Base-by-base conservation (phyloP, 2,888 invertebrate species). In the Andrena bicolor region DNA sequence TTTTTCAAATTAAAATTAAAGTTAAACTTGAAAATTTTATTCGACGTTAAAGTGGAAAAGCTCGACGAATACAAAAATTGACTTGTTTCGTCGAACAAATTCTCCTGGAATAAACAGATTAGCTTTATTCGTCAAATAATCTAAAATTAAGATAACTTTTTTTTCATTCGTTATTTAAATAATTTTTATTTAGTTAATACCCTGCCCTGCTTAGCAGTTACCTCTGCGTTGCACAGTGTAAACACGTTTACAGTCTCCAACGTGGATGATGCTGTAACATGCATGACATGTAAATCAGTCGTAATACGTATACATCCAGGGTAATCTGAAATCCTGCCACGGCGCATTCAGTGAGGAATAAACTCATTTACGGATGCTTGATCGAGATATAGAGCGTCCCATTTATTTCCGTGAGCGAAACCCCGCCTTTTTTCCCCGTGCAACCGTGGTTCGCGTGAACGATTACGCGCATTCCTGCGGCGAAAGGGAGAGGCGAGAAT, bases 361-460 rank as follows among this genome's bases (percentile, higher is more conserved):
- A 77, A 86, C 80, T 86, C 77, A 84, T 86, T 84, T 79, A 61
- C 70, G 63, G 69, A 84, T 75, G 82, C 72, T 68, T 79, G 71
- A 84, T 86, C 74, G 82, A 82, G 82, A 86, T 84, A 77, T 80
- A 75, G 66, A 71, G 77, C 69, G 70, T 58, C 64, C 76, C 87
- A 86, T 86, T 86, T 84, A 76, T 86, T 78, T 80, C 74, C 41
- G 41, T n/a, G 63, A 73, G 74, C 61, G 70, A 71, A 71, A 65
- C 56, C 13, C 53, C 75, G 64, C 72, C 66, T 86, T 77, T 78
- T 56, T 56, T 4, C 5, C 32, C 10, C 13, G 35, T 61, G 53
- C 61, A 58, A 60, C 64, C 73, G 65, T 41, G 28, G 56, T 65
- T 60, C 66, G 82, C 58, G 75, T 69, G 58, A 82, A 65, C 80